A percentile compares a stretch with the other conserved stretches of the same genome.
Conservation (phyloP, 2,888 invertebrate genomes). For the Amiota mariae region DNA sequence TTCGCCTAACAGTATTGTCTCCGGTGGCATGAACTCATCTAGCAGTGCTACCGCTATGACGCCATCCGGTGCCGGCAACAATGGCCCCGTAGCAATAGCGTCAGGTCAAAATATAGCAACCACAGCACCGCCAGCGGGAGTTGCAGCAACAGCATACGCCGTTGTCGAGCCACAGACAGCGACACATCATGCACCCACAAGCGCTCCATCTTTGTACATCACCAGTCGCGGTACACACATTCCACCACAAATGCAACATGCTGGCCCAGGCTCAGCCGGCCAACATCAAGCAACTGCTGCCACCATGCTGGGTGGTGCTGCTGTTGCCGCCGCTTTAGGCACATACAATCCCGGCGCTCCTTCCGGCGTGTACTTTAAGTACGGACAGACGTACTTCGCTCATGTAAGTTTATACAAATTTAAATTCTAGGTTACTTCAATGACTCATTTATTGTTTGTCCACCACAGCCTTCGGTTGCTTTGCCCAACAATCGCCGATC, state of each 20-base stretch:
- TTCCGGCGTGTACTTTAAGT: conserved; percentile 74
- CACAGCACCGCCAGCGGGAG: conserved; percentile 44
- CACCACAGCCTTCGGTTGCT: conserved; percentile 70
- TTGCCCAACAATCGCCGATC: conserved; percentile 73
- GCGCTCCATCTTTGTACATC: conserved; percentile 66
- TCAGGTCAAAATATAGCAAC: conserved; percentile 52
- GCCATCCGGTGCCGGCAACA: conserved; percentile 29
- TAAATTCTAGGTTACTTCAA: background rate
- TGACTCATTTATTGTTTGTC: conserved; percentile 1
- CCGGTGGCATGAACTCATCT: conserved; percentile 32
- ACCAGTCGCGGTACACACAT: conserved; percentile 70
- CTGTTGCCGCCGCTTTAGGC: conserved; percentile 72
- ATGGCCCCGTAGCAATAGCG: conserved; percentile 43
- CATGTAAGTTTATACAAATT: conserved; percentile 66
- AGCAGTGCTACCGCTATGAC: conserved; percentile 35
- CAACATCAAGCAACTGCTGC: conserved; percentile 59
- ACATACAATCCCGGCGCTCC: conserved; percentile 73
- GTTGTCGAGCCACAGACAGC: conserved; percentile 49
- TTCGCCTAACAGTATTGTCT: conserved; percentile 72
- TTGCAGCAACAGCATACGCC: conserved; percentile 54
- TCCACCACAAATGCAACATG: conserved; percentile 69
- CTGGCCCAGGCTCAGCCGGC: conserved; percentile 60
- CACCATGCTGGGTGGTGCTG: conserved; percentile 58
- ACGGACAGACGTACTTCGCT: conserved; percentile 73
- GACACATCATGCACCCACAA: conserved; percentile 54